These are phyloP conservation scores for Macrochelys suwanniensis DNA, from an alignment of 2,797 vertebrate species.

Conservation along the genomic window DNA sequence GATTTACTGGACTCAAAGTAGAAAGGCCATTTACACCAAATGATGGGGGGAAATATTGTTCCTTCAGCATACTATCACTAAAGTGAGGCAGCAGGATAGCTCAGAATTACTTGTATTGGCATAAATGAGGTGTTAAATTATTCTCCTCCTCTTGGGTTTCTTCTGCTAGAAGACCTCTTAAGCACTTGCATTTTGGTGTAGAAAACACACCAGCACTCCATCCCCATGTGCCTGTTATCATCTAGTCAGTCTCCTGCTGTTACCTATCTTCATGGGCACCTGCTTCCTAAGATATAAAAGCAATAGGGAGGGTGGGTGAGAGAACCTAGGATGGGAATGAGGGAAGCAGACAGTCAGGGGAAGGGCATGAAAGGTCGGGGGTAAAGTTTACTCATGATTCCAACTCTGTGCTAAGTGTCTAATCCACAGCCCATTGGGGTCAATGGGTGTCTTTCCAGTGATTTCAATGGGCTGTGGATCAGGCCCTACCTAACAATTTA, in stretches of 20 bases:
- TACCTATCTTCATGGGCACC: neutral
- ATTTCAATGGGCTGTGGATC: neutral
- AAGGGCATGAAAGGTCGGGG: too few relatives aligned
- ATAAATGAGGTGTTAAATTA: fast-evolving
- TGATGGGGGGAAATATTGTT: neutral
- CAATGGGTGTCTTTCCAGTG: neutral
- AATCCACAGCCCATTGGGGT: neutral
- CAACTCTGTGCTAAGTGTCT: neutral
- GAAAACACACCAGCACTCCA: neutral
- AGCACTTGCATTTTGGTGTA: neutral
- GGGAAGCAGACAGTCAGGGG: neutral
- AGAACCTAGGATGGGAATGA: neutral
- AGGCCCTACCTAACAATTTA: neutral
- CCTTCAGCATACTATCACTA: neutral
- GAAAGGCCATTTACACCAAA: neutral
- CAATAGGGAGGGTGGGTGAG: neutral
- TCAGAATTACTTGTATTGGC: neutral
- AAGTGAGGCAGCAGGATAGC: neutral
- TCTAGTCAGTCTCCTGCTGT: neutral
- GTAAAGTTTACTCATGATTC: neutral
- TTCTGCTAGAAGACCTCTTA: neutral
- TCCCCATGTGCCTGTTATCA: neutral
- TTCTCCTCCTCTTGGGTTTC: neutral
- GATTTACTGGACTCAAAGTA: neutral
- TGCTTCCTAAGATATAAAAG: neutral